Conservation (phyloP, 2,113 vertebrate species). For the Collichthys lucidus region DNA sequence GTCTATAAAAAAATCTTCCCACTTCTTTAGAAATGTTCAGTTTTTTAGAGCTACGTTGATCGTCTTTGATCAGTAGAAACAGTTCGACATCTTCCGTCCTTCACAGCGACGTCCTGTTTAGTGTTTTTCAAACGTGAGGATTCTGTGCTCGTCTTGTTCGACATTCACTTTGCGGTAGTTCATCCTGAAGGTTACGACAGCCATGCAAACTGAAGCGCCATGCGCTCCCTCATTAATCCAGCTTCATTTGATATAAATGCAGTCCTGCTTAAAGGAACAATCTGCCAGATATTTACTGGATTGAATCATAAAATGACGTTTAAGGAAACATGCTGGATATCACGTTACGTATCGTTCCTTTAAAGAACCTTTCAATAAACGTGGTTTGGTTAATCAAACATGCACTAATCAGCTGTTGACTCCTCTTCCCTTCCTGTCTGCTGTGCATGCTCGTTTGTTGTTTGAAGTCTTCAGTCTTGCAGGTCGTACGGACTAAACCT, state of each 20-base stretch:
- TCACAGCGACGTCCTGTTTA: background rate
- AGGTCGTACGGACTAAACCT: conserved; percentile 32
- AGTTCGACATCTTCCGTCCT: background rate
- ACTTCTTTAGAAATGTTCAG: background rate
- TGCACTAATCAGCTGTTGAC: too few relatives aligned
- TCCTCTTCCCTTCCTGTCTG: background rate
- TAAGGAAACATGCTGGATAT: too few relatives aligned
- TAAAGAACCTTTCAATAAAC: too few relatives aligned
- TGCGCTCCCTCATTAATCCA: background rate
- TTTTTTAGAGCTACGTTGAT: background rate
- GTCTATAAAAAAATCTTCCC: background rate
- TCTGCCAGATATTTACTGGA: too few relatives aligned
- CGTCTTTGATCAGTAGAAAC: background rate
- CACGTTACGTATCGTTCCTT: too few relatives aligned
- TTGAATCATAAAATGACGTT: too few relatives aligned
- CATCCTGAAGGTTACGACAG: background rate
- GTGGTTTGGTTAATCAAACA: too few relatives aligned
- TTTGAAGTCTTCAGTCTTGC: conserved; percentile 35
- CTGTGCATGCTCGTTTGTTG: conserved; percentile 42
- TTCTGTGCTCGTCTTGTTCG: background rate
- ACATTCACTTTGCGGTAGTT: background rate
- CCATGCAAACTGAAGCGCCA: background rate
- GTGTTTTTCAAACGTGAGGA: background rate
- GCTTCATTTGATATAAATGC: too few relatives aligned
- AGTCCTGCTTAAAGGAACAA: background rate